Evolutionary conservation across 2,113 vertebrate genomes (phyloP), one percentile per base, ranked within the genome.

Genomic region (Plotosus lineatus): DNA sequence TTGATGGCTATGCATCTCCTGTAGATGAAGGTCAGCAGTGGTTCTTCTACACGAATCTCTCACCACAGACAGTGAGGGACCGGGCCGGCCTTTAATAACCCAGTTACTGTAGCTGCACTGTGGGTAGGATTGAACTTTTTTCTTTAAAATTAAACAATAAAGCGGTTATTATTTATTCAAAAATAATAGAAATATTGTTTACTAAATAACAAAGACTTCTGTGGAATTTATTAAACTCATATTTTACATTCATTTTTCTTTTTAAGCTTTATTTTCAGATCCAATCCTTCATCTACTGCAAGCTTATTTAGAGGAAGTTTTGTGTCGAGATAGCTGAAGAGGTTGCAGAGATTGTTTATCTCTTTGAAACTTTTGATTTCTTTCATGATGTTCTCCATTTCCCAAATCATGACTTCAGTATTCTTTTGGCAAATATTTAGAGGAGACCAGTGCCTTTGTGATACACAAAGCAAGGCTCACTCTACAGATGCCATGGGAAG

Each of bases 391-490:
- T 79, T 80, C 77, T 84, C 65, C 85, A 86, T 85, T 88, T 87
- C 88, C 88, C 88, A 80, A 82, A 88, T 84, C 73, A 82, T 63
- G 75, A 86, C 84, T 79, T 81, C 86, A 88, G 82, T 85, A 87
- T 90, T 90, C 86, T 77, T 87, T 88, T 85, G 87, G 88, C 89
- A 91, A 90, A 92, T 93, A 91, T 93, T 92, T 89, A 89, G 86
- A 87, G 83, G 89, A 86, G 86, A 88, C 84, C 86, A 71, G 68
- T 84, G 84, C 86, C 87, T 92, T 90, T 90, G 86, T 91, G 56
- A 87, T 86, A 82, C 81, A 84, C 86, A 88, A 84, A 82, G 71
- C 69, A 90, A 90, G 80, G 89, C 84, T 83, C 81, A 82, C 86
- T 87, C 79, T 76, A 85, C 78, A 85, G 77, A 80, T 75, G 80